phyloP scores from a whole-genome alignment of 2,113 vertebrate species.

The Myotis yumanensis region DNA sequence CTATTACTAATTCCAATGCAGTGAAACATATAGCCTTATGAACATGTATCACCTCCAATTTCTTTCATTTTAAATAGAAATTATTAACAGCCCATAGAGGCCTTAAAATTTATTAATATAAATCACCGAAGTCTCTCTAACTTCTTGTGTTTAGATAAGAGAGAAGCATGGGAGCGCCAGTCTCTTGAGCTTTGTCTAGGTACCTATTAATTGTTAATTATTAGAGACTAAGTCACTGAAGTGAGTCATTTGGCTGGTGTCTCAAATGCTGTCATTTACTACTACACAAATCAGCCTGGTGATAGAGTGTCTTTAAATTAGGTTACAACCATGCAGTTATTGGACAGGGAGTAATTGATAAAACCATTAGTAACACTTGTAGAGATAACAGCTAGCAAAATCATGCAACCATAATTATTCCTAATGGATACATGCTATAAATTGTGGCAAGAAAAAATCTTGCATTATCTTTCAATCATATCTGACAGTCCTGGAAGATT shows the following conservation, averaged over 20 bases:
- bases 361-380: conserved; percentile 99
- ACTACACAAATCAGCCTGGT: conserved; percentile 92
- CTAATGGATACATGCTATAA: conserved; percentile 97
- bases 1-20: neutral
- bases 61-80: conserved; percentile 43
- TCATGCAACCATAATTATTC: conserved; percentile 96
- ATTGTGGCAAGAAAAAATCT: conserved; percentile 92
- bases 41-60: conserved; percentile 26
- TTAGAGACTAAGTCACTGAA: conserved; percentile 91
- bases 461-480: conserved; percentile 92
- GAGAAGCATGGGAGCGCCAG: conserved; percentile 71
- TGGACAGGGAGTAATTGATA: conserved; percentile 97
- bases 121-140: conserved; percentile 58
- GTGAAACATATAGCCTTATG: conserved; percentile 23
- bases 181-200: conserved; percentile 85
- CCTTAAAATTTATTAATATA: conserved; percentile 75
- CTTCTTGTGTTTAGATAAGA: conserved; percentile 81
- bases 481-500: conserved; percentile 88
- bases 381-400: conserved; percentile 98
- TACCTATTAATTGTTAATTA: conserved; percentile 92
- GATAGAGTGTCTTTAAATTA: conserved; percentile 95
- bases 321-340: conserved; percentile 97
- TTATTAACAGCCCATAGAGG: conserved; percentile 55
- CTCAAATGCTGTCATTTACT: conserved; percentile 92
- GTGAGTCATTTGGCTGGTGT: conserved; percentile 90